These are phyloP conservation scores for Catamblyrhynchus diadema DNA, from an alignment of 2,797 vertebrate species.

Conservation along the genomic window DNA sequence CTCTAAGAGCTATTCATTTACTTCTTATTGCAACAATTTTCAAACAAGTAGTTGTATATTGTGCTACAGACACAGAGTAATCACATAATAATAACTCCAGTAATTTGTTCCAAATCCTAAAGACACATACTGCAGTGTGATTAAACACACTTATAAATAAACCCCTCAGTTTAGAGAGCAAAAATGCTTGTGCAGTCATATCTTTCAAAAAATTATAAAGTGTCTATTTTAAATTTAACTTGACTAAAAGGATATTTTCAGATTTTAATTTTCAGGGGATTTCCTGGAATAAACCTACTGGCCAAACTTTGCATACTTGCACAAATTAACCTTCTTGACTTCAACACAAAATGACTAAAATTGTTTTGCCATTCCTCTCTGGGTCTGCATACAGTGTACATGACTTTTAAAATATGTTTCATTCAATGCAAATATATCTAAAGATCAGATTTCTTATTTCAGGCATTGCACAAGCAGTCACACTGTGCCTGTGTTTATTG, in stretches of 20 bases:
- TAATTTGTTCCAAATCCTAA: not conserved
- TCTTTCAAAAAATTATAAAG: not conserved
- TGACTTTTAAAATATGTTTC: not conserved
- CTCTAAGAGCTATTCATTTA: not conserved
- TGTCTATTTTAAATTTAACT: not conserved
- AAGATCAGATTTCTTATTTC: not conserved
- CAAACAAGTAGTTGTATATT: not conserved
- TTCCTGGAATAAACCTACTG: not conserved
- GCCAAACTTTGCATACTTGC: not conserved
- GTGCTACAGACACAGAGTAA: not conserved
- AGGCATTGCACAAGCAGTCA: not conserved
- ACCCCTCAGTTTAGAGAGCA: not conserved
- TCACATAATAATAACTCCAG: not conserved
- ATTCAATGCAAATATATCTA: not conserved
- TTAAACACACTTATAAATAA: not conserved
- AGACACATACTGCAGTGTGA: not conserved
- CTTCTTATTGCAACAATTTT: not conserved
- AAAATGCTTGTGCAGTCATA: not conserved
- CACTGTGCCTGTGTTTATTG: not conserved
- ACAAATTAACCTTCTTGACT: not conserved
- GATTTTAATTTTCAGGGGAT: not conserved
- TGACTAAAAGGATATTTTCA: not conserved
- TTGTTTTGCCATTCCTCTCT: not conserved
- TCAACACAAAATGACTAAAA: not conserved
- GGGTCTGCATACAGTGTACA: not conserved